phyloP scores from a whole-genome alignment of 2,113 vertebrate species.

The Tonatia bakeri region DNA sequence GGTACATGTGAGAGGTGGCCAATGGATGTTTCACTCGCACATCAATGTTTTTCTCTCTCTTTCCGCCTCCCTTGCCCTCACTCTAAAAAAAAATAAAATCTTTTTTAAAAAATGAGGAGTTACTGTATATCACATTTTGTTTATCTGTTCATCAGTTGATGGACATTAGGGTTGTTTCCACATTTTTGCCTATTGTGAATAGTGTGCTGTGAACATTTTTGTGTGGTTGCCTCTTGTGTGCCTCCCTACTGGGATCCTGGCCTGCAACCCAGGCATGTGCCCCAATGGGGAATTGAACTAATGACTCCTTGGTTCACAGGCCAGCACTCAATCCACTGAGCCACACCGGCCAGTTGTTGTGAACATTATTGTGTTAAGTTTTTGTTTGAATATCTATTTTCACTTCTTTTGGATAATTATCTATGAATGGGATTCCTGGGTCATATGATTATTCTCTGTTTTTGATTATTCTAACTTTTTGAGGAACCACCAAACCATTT shows the following conservation, averaged over 20 bases:
- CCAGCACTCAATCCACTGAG: too few species aligned
- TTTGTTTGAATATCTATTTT: neutral
- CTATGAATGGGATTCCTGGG: neutral
- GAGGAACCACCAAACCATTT: neutral
- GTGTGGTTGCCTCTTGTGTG: too few species aligned
- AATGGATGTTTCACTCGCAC: too few species aligned
- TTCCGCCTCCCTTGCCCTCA: too few species aligned
- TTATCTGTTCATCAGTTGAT: neutral
- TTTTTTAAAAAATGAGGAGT: too few species aligned
- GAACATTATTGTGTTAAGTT: neutral
- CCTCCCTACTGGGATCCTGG: too few species aligned
- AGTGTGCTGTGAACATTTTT: neutral
- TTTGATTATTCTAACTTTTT: conserved; percentile 3
- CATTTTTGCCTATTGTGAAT: neutral
- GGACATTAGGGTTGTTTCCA: neutral
- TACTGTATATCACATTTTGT: neutral
- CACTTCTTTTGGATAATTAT: neutral
- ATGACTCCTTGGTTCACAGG: too few species aligned
- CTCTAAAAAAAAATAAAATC: too few species aligned
- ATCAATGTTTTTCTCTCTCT: too few species aligned
- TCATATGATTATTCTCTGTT: neutral
- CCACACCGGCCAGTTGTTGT: neutral
- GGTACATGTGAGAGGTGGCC: too few species aligned
- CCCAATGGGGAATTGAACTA: too few species aligned
- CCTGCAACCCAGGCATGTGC: too few species aligned